Conservation (phyloP, 2,113 vertebrate species). For the Montifringilla adamsi region DNA sequence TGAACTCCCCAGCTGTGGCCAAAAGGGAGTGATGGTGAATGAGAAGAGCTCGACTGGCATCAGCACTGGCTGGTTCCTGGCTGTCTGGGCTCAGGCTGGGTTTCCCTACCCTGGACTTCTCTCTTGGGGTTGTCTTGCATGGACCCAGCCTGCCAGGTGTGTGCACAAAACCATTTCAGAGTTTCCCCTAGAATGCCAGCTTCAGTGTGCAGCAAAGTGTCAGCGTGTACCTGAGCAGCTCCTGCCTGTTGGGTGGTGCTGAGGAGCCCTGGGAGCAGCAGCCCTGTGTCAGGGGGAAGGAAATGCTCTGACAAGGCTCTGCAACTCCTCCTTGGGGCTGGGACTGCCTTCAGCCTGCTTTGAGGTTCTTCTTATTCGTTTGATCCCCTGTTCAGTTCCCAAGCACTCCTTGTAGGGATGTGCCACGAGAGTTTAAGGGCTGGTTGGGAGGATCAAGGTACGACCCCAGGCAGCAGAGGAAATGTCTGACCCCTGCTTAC, state of each 20-base stretch:
- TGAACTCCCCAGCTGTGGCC: neutral
- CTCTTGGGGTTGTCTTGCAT: neutral
- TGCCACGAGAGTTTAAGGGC: neutral
- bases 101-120: neutral
- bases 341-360: accelerated
- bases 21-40: neutral
- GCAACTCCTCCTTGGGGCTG: neutral
- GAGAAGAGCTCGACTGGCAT: neutral
- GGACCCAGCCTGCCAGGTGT: neutral
- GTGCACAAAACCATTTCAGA: neutral
- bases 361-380: neutral
- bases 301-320: neutral
- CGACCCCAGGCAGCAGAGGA: neutral
- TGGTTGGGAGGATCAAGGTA: neutral
- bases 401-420: neutral
- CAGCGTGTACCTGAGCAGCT: neutral
- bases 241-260: neutral
- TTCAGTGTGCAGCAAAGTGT: neutral
- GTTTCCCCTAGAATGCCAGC: neutral
- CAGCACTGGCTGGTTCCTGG: neutral
- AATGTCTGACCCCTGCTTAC: neutral
- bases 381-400: neutral
- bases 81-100: neutral
- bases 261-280: neutral
- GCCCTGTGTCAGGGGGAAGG: neutral